Conservation (phyloP, 35 echinoderm and acorn worm genomes). For the Strongylocentrotus purpuratus region DNA sequence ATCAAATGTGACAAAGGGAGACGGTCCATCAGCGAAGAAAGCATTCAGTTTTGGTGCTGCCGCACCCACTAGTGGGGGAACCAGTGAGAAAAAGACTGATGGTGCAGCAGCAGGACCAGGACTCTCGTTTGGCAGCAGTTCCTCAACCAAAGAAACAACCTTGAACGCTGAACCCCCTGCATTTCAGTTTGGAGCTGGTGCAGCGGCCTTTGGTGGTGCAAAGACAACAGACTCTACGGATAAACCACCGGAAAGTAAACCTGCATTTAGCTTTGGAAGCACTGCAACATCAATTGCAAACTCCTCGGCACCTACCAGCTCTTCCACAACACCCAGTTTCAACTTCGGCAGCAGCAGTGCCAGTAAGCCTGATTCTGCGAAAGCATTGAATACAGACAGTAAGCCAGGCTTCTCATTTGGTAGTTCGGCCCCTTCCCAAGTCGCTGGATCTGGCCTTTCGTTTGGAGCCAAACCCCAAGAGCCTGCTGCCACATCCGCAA, state of each 20-base stretch:
- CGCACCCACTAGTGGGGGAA: neutral
- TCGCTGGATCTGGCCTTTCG: neutral
- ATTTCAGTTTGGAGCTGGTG: conserved; percentile 39
- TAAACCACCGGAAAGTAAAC: neutral
- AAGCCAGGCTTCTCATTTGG: conserved; percentile 20
- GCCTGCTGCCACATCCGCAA: neutral
- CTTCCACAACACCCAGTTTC: conserved; percentile 31
- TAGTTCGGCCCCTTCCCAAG: neutral
- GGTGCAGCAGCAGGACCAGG: neutral
- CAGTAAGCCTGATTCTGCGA: neutral
- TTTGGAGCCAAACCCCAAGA: conserved; percentile 56
- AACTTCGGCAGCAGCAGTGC: conserved; percentile 47
- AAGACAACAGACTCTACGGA: conserved; percentile 23
- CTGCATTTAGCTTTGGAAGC: conserved; percentile 53
- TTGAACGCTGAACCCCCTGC: neutral
- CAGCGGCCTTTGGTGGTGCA: neutral
- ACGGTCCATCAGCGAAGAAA: neutral
- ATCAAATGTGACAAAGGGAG: conserved; percentile 3
- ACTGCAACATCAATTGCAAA: neutral
- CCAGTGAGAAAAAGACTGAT: conserved; percentile 11
- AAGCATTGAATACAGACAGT: neutral
- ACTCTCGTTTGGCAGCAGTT: neutral
- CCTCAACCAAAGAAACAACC: neutral
- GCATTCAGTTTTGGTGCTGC: neutral
- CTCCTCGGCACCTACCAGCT: neutral